Percentiles rank a stretch among this genome's conserved stretches.
Conservation (phyloP, 1,140 invertebrate genomes). For the Microvelia longipes region DNA sequence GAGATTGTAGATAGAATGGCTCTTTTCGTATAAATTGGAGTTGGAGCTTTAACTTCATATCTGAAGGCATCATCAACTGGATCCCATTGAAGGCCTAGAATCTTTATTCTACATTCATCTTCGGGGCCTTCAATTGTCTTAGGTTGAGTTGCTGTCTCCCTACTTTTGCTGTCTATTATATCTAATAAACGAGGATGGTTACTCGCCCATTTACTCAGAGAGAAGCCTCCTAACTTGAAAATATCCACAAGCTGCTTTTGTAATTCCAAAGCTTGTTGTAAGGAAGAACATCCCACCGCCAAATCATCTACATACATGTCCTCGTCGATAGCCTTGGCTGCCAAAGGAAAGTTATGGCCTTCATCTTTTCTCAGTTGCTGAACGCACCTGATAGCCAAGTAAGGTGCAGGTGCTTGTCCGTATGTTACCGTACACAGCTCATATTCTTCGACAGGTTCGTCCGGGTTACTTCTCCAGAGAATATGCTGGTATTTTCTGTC, state of each 20-base stretch:
- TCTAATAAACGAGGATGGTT: conserved; percentile 5
- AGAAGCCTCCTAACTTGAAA: conserved; percentile 14
- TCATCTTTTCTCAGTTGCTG: conserved; percentile 24
- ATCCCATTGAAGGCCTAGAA: too few relatives aligned
- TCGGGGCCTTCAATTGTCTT: too few relatives aligned
- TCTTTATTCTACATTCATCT: too few relatives aligned
- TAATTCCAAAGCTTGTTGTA: conserved; percentile 15
- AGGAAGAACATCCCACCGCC: conserved; percentile 23
- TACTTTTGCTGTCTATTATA: too few relatives aligned
- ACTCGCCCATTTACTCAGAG: conserved; percentile 15
- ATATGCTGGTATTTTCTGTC: conserved; percentile 14
- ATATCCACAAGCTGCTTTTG: conserved; percentile 14
- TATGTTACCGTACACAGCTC: conserved; percentile 27
- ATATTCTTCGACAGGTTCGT: conserved; percentile 18
- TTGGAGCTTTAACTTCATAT: too few relatives aligned
- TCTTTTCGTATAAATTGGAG: too few relatives aligned
- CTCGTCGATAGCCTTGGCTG: conserved; percentile 19
- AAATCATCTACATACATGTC: conserved; percentile 35
- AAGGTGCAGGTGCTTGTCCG: conserved; percentile 28
- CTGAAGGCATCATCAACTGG: too few relatives aligned
- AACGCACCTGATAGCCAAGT: conserved; percentile 24
- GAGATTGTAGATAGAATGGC: too few relatives aligned
- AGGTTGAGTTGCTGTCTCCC: too few relatives aligned
- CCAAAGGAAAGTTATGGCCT: conserved; percentile 18
- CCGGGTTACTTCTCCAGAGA: conserved; percentile 17